A percentile compares a stretch with the other conserved stretches of the same genome.
Evolutionary conservation across 2,888 invertebrate species (phyloP).

Genomic region (Steinernema carpocapsae): DNA sequence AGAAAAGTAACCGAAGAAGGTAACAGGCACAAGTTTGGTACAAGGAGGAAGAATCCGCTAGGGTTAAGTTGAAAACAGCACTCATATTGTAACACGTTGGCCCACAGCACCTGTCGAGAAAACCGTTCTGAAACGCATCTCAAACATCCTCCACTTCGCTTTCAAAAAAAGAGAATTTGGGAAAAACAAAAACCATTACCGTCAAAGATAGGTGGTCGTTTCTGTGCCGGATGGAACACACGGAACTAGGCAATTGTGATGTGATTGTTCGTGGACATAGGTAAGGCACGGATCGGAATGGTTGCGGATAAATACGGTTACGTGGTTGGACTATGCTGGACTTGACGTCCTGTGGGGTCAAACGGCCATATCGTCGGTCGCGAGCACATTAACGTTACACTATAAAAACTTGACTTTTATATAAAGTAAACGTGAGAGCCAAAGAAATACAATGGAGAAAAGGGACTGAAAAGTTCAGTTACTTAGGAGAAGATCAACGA

Average conservation of each 20-base stretch:
- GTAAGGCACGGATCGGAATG: slow-evolving; percentile 10
- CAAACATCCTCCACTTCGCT: not conserved
- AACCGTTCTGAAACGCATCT: slow-evolving; percentile 26
- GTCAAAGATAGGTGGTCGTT: slow-evolving; percentile 1
- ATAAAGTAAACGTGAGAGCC: not conserved
- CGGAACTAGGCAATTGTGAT: not conserved
- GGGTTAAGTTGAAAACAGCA: too few species aligned
- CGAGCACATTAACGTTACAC: slow-evolving; percentile 16
- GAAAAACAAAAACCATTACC: slow-evolving; percentile 22
- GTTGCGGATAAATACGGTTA: not conserved
- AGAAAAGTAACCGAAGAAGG: too few species aligned
- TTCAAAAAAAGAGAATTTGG: not conserved
- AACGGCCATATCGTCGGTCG: slow-evolving; percentile 22
- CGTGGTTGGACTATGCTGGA: slow-evolving; percentile 16
- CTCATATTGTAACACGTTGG: too few species aligned
- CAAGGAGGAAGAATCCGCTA: too few species aligned
- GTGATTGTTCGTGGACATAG: not conserved
- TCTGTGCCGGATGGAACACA: not conserved
- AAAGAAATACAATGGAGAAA: slow-evolving; percentile 5
- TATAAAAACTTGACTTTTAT: slow-evolving; percentile 22
- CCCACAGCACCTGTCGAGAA: not conserved
- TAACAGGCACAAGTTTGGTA: too few species aligned
- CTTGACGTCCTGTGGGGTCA: slow-evolving; percentile 5
- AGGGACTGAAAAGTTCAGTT: not conserved
- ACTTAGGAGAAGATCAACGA: slow-evolving; percentile 21